Evolutionary conservation across 1,140 invertebrate genomes (phyloP).

Genomic region (Aplysia californica): DNA sequence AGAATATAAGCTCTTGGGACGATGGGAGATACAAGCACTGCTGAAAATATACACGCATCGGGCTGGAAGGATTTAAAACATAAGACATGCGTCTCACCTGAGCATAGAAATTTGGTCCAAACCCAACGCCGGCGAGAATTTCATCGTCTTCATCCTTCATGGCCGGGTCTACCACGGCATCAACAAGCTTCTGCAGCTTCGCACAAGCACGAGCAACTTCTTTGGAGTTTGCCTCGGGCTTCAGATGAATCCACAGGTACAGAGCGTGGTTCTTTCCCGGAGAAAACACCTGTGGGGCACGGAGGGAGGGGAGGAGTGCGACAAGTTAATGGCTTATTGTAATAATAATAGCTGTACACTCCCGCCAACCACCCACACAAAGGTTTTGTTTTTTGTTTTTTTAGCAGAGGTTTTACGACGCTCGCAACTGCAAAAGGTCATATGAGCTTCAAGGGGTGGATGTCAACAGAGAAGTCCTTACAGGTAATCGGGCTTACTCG

Average conservation of each 20-base stretch:
- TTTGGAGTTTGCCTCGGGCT: conserved; percentile 53
- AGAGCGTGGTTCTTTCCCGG: conserved; percentile 61
- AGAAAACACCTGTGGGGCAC: conserved; percentile 53
- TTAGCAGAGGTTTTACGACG: not conserved
- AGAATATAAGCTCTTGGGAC: too few species aligned
- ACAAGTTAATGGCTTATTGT: not conserved
- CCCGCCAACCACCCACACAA: not conserved
- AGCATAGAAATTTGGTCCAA: conserved; percentile 60
- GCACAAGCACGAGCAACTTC: conserved; percentile 50
- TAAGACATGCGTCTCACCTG: conserved; percentile 55
- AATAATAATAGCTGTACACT: not conserved
- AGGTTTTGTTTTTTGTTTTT: too few species aligned
- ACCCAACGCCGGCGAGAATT: conserved; percentile 63
- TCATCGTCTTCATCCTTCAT: conserved; percentile 60
- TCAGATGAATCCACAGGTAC: conserved; percentile 63
- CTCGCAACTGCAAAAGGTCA: not conserved
- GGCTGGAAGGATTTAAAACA: too few species aligned
- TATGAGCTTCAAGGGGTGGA: not conserved
- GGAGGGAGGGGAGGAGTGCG: not conserved
- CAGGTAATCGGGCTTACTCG: too few species aligned
- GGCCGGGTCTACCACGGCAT: conserved; percentile 52
- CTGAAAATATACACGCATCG: too few species aligned
- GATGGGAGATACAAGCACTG: too few species aligned
- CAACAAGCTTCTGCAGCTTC: conserved; percentile 57
- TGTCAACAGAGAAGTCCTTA: not conserved